These are phyloP conservation scores for Prionace glauca DNA, from an alignment of 2,797 vertebrate genomes.

Conservation along the genomic window DNA sequence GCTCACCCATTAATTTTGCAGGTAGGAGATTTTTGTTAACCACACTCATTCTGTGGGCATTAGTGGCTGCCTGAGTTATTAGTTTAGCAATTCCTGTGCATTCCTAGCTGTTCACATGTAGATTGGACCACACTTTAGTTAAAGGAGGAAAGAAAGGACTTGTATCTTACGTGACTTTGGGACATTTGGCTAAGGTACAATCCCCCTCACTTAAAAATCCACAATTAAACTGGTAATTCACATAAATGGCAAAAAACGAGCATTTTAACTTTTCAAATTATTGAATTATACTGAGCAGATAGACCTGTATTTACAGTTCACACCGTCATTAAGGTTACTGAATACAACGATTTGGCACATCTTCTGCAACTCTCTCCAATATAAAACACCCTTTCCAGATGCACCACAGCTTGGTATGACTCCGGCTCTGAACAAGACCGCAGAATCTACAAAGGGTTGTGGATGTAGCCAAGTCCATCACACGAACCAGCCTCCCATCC, in stretches of 20 bases:
- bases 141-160: not conserved
- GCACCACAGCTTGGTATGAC: too few species aligned
- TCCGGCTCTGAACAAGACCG: too few species aligned
- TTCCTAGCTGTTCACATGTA: not conserved
- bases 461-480: too few species aligned
- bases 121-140: not conserved
- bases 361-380: too few species aligned
- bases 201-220: not conserved
- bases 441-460: too few species aligned
- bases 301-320: not conserved
- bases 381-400: too few species aligned
- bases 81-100: not conserved
- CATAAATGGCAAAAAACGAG: not conserved
- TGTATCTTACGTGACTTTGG: not conserved
- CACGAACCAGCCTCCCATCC: too few species aligned
- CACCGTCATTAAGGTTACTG: not conserved
- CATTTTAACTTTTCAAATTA: not conserved
- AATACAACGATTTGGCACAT: not conserved
- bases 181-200: not conserved
- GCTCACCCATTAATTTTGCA: constrained; percentile 80
- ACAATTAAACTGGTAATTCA: not conserved
- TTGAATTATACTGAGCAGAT: too few species aligned
- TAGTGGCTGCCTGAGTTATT: not conserved
- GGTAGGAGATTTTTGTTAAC: constrained; percentile 56
- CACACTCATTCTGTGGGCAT: too few species aligned